Conservation (phyloP, 2,113 vertebrate genomes). For the Crotalus tigris region DNA sequence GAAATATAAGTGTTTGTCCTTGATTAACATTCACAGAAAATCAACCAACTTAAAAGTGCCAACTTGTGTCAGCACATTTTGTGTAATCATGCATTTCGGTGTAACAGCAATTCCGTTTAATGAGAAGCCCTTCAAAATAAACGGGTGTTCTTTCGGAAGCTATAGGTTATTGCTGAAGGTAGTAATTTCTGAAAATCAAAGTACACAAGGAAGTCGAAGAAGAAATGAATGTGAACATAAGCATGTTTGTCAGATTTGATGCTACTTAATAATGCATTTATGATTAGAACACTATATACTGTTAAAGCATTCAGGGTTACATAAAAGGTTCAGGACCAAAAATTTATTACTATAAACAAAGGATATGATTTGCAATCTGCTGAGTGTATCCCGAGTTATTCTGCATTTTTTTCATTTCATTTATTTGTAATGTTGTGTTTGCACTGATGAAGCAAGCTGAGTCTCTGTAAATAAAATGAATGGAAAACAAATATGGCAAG, state of each 20-base stretch:
- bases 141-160: conserved; percentile 47
- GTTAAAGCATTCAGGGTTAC: conserved; percentile 52
- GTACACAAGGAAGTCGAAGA: conserved; percentile 35
- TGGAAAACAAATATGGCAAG: conserved; percentile 65
- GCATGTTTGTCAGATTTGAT: conserved; percentile 29
- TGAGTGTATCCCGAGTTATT: conserved; percentile 58
- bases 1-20: conserved; percentile 48
- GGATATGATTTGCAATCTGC: conserved; percentile 51
- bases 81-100: conserved; percentile 60
- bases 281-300: conserved; percentile 54
- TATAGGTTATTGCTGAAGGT: conserved; percentile 35
- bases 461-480: conserved; percentile 70
- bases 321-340: conserved; percentile 41
- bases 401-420: conserved; percentile 54
- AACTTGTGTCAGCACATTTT: conserved; percentile 64
- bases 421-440: conserved; percentile 64
- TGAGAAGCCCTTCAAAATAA: conserved; percentile 64
- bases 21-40: conserved; percentile 69
- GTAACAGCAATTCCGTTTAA: conserved; percentile 54
- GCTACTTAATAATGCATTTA: conserved; percentile 61
- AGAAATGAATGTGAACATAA: conserved; percentile 17
- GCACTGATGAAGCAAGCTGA: conserved; percentile 71
- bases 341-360: conserved; percentile 53
- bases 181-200: conserved; percentile 50
- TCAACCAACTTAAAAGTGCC: conserved; percentile 61